phyloP scores from a whole-genome alignment of 1,140 invertebrate species.

The Tetraneura akinire region DNA sequence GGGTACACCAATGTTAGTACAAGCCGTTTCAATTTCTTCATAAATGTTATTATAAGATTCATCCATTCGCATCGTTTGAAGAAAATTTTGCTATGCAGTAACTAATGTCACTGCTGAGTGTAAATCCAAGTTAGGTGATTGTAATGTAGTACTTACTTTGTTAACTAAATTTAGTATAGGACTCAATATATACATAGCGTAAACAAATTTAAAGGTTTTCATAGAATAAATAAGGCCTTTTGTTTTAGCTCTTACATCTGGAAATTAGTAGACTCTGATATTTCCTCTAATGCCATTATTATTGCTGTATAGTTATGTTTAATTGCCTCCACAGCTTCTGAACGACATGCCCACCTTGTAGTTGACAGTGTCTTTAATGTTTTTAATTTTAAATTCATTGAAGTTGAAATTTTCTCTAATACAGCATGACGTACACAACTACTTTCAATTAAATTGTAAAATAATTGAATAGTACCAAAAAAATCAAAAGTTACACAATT shows the following conservation, averaged over 20 bases:
- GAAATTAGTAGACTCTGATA: constrained; percentile 9
- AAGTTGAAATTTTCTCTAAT: constrained; percentile 52
- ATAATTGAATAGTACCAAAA: constrained; percentile 47
- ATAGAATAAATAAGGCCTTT: constrained; percentile 43
- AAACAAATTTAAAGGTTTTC: constrained; percentile 53
- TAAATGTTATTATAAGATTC: not conserved
- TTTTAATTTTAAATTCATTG: constrained; percentile 49
- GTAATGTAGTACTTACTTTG: constrained; percentile 51
- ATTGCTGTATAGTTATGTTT: constrained; percentile 38
- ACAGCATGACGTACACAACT: constrained; percentile 52
- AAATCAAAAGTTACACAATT: constrained; percentile 32
- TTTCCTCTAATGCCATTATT: constrained; percentile 43
- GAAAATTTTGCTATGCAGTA: not conserved
- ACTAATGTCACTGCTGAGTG: constrained; percentile 38
- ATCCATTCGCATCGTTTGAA: not conserved
- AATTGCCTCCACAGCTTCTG: constrained; percentile 50
- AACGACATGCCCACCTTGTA: constrained; percentile 52
- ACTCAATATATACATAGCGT: constrained; percentile 45
- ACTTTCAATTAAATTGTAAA: constrained; percentile 52
- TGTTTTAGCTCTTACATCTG: constrained; percentile 46
- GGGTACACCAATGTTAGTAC: not conserved
- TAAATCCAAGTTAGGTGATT: constrained; percentile 46
- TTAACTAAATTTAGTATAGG: constrained; percentile 51
- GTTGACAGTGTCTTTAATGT: constrained; percentile 51
- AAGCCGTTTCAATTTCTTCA: constrained; percentile 5